Conservation (phyloP, 30 jellyfish, hydroid and myxozoan species). For the Nemopilema nomurai region DNA sequence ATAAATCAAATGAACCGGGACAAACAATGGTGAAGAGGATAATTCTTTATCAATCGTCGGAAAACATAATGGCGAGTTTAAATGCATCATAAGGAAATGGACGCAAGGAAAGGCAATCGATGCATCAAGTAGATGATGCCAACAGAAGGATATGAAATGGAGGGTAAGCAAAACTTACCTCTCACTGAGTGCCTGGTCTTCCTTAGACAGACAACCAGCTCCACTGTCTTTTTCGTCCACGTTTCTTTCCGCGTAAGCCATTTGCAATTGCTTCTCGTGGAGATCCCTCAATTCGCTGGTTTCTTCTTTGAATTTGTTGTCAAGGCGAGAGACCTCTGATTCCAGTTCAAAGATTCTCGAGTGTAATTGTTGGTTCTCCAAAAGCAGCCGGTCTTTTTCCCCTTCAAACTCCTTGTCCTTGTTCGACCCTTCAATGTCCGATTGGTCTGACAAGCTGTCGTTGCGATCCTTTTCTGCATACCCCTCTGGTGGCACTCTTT, state of each 20-base stretch:
- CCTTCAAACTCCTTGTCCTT: constrained; percentile 20
- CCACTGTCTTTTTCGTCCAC: constrained; percentile 31
- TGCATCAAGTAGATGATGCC: not conserved
- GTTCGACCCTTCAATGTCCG: constrained; percentile 37
- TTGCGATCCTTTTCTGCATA: constrained; percentile 67
- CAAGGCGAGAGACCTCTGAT: constrained; percentile 47
- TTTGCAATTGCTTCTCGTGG: not conserved
- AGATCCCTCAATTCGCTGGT: not conserved
- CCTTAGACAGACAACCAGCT: not conserved
- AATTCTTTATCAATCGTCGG: no score
- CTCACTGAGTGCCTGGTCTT: not conserved
- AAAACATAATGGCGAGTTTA: no score
- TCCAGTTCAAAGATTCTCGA: constrained; percentile 55
- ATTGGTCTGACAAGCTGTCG: constrained; percentile 60
- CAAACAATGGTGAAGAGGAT: no score
- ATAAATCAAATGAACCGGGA: no score
- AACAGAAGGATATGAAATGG: not conserved
- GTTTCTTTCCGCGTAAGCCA: not conserved
- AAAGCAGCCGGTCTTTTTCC: constrained; percentile 18
- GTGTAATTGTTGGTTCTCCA: constrained; percentile 33
- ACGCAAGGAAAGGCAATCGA: not conserved
- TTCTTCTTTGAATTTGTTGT: constrained; percentile 40
- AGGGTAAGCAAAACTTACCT: not conserved
- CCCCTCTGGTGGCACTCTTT: constrained; percentile 94
- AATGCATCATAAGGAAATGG: no score